Evolutionary conservation across 2,797 vertebrate species (phyloP).

Genomic region (Urophycis tenuis): DNA sequence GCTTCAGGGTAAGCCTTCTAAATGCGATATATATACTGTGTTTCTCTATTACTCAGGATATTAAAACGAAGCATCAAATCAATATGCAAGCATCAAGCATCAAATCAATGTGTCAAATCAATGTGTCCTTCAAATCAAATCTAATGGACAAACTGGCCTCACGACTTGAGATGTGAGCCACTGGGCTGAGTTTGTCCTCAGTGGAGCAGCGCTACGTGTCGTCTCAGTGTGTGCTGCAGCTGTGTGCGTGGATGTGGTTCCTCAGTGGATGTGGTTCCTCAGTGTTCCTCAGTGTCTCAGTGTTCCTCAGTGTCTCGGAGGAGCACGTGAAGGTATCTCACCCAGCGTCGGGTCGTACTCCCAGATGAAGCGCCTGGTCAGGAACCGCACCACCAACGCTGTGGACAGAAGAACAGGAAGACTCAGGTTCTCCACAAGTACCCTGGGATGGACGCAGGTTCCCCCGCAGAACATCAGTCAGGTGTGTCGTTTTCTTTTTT

Average conservation of each 20-base stretch:
- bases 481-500: background rate
- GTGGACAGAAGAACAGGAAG: conserved; percentile 37
- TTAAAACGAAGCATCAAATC: background rate
- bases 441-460: background rate
- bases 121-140: background rate
- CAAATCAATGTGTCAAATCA: too few relatives aligned
- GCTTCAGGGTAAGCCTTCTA: background rate
- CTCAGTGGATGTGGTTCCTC: too few relatives aligned
- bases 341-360: conserved; percentile 95
- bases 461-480: background rate
- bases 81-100: too few relatives aligned
- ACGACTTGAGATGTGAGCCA: background rate
- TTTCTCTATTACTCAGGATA: background rate
- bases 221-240: too few relatives aligned
- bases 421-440: background rate
- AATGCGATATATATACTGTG: background rate
- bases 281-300: too few relatives aligned
- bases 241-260: too few relatives aligned
- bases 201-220: too few relatives aligned
- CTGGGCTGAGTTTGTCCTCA: background rate
- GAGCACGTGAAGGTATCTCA: conserved; percentile 59
- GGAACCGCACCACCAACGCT: conserved; percentile 93
- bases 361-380: conserved; percentile 98
- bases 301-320: background rate
- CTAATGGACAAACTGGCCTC: too few relatives aligned